Conservation (phyloP, 2,113 vertebrate genomes). For the Eupsittula cactorum region DNA sequence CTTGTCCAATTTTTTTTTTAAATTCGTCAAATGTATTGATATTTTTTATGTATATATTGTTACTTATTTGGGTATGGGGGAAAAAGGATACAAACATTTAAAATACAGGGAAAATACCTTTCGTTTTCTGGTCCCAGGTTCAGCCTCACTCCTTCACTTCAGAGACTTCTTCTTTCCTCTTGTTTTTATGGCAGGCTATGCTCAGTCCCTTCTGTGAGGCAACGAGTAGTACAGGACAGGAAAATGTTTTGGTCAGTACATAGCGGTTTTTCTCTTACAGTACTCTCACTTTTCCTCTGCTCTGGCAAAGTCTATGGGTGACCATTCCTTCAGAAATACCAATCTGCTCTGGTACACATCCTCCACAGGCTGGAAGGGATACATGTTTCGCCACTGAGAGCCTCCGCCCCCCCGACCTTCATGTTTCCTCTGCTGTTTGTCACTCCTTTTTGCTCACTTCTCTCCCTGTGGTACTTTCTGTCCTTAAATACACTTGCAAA, state of each 20-base stretch:
- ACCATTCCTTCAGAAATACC: not conserved
- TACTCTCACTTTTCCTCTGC: not conserved
- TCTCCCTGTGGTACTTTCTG: not conserved
- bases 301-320: not conserved
- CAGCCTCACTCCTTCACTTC: not conserved
- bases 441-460: not conserved
- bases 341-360: not conserved
- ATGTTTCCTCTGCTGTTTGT: not conserved
- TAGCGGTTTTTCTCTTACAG: not conserved
- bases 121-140: not conserved
- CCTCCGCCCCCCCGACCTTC: not conserved
- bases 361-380: not conserved
- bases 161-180: not conserved
- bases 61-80: not conserved
- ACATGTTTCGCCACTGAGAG: not conserved
- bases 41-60: not conserved
- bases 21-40: not conserved
- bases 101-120: not conserved
- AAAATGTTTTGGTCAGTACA: fast-evolving
- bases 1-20: not conserved
- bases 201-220: not conserved
- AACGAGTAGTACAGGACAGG: not conserved
- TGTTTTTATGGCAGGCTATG: not conserved
- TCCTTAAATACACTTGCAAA: not conserved
- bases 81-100: not conserved